Conservation (phyloP, 2,888 invertebrate genomes). For the Myopa testacea region DNA sequence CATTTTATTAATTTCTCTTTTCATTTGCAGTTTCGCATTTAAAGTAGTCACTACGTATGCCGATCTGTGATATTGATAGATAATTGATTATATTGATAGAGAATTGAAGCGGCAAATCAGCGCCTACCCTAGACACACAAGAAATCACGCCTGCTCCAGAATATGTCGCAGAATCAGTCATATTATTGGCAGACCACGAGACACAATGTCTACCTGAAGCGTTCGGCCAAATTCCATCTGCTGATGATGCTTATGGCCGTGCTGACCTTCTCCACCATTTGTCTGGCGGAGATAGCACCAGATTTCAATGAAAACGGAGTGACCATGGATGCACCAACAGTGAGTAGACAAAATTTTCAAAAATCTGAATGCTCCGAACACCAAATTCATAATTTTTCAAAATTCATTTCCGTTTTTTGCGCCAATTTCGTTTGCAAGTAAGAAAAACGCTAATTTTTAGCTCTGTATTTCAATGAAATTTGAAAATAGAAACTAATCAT, state of each 20-base stretch:
- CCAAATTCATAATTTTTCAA: too few relatives aligned
- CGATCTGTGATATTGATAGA: conserved; percentile 30
- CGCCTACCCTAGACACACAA: background rate
- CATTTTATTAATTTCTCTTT: background rate
- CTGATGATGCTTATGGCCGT: conserved; percentile 62
- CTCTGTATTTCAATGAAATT: too few relatives aligned
- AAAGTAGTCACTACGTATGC: conserved; percentile 5
- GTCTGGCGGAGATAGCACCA: conserved; percentile 59
- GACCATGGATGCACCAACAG: conserved; percentile 54
- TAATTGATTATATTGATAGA: background rate
- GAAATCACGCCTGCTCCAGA: conserved; percentile 36
- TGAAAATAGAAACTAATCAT: too few relatives aligned
- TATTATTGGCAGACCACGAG: conserved; percentile 67
- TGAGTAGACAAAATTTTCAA: conserved; percentile 45
- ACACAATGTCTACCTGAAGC: conserved; percentile 65
- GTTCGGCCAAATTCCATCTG: conserved; percentile 63
- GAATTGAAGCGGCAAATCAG: background rate
- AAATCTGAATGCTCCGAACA: too few relatives aligned
- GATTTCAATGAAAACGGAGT: conserved; percentile 53
- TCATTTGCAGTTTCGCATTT: background rate
- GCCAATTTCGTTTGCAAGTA: too few relatives aligned
- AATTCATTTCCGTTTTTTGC: too few relatives aligned
- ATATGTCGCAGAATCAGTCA: conserved; percentile 67
- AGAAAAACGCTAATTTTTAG: too few relatives aligned
- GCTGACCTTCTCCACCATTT: conserved; percentile 63